Evolutionary conservation across 2,113 vertebrate species (phyloP).

Genomic region (Burhinus bistriatus): DNA sequence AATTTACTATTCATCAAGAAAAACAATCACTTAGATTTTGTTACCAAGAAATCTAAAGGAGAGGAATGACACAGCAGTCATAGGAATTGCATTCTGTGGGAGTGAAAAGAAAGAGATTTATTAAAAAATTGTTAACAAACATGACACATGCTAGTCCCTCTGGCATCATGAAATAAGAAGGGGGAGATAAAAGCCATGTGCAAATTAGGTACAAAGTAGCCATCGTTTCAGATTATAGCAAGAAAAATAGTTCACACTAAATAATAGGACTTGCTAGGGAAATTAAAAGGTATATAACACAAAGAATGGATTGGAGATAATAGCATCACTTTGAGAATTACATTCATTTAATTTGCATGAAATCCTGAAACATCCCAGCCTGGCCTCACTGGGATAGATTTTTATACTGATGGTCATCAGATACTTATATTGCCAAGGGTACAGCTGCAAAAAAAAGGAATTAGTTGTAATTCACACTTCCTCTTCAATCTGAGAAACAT

Average conservation of each 20-base stretch:
- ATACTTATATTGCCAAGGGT: not conserved
- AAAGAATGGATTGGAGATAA: not conserved
- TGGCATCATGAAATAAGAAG: not conserved
- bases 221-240: not conserved
- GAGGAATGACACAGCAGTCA: not conserved
- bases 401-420: not conserved
- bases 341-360: not conserved
- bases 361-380: not conserved
- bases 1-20: not conserved
- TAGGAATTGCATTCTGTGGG: not conserved
- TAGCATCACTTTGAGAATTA: not conserved
- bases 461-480: not conserved
- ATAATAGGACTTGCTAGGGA: not conserved
- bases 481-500: not conserved
- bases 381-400: not conserved
- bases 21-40: not conserved
- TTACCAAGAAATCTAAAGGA: not conserved
- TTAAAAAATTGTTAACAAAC: not conserved
- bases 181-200: not conserved
- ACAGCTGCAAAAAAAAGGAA: not conserved
- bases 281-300: not conserved
- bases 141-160: not conserved
- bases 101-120: not conserved
- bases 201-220: not conserved
- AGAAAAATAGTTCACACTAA: not conserved